Evolutionary conservation across 2,797 vertebrate species (phyloP).

Genomic region (Spea hammondii): DNA sequence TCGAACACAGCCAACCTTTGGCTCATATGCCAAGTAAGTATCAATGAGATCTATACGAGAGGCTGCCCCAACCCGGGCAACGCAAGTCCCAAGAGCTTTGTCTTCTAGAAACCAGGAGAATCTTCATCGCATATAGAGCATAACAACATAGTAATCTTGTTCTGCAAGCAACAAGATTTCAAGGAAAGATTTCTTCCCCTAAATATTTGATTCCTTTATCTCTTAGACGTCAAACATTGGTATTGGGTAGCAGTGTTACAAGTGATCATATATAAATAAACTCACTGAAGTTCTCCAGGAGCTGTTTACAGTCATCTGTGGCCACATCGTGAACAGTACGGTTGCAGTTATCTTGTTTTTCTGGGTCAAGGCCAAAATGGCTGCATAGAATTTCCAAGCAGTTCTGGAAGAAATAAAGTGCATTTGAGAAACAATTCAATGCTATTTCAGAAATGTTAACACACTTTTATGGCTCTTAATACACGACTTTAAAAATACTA

Average conservation of each 20-base stretch:
- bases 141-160: conserved; percentile 10
- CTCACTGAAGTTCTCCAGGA: conserved; percentile 93
- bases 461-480: no score
- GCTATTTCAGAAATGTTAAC: no score
- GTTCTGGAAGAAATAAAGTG: conserved; percentile 74
- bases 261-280: conserved; percentile 36
- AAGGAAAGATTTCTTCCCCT: conserved; percentile 9
- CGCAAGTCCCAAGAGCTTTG: not conserved
- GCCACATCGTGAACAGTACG: conserved; percentile 90
- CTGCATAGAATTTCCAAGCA: conserved; percentile 90
- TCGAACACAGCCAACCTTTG: no score
- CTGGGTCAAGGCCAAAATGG: conserved; percentile 85
- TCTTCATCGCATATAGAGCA: conserved; percentile 15
- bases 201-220: conserved; percentile 9
- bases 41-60: no score
- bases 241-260: conserved; percentile 17
- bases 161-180: conserved; percentile 33
- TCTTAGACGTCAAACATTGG: conserved; percentile 23
- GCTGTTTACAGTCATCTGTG: conserved; percentile 96
- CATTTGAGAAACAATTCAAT: no score
- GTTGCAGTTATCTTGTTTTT: conserved; percentile 84
- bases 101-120: not conserved
- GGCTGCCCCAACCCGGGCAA: not conserved
- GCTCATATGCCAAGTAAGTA: no score
- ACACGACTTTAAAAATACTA: no score